Evolutionary conservation across 2,113 vertebrate genomes (phyloP).

Genomic region (Engraulis encrasicolus): DNA sequence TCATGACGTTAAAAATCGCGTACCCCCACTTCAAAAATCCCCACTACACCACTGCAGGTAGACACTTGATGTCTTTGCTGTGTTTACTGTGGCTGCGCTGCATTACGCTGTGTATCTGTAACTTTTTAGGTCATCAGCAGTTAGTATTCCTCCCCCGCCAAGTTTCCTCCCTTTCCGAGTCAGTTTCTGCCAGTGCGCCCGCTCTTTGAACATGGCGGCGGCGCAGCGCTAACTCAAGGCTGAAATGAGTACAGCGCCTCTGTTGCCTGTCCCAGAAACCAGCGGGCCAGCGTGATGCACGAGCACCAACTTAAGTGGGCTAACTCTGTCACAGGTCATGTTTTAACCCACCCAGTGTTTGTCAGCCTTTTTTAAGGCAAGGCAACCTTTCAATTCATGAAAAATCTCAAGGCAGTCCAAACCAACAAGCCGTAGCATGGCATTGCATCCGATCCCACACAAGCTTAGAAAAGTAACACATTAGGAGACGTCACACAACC

Average conservation of each 20-base stretch:
- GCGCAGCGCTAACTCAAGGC: neutral
- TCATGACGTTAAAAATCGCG: too few relatives aligned
- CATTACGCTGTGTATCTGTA: neutral
- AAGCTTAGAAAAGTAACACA: too few relatives aligned
- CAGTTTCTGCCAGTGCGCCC: neutral
- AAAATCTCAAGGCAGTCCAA: too few relatives aligned
- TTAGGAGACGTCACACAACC: too few relatives aligned
- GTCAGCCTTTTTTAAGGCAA: too few relatives aligned
- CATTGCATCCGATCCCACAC: too few relatives aligned
- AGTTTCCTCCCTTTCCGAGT: conserved; percentile 10
- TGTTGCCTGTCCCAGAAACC: neutral
- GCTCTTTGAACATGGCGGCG: conserved; percentile 9
- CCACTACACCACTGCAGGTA: too few relatives aligned
- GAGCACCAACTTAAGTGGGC: conserved; percentile 3
- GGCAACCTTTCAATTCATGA: too few relatives aligned
- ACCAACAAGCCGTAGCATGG: too few relatives aligned
- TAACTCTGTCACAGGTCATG: neutral
- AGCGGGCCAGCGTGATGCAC: neutral
- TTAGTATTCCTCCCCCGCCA: neutral
- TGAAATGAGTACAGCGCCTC: conserved; percentile 12
- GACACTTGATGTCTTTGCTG: neutral
- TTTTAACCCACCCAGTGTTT: too few relatives aligned
- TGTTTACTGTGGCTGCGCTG: neutral
- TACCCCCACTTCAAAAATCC: too few relatives aligned
- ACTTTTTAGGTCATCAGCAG: neutral